These are phyloP conservation scores for Shinisaurus crocodilurus DNA, from an alignment of 2,113 vertebrate species.

Conservation along the genomic window DNA sequence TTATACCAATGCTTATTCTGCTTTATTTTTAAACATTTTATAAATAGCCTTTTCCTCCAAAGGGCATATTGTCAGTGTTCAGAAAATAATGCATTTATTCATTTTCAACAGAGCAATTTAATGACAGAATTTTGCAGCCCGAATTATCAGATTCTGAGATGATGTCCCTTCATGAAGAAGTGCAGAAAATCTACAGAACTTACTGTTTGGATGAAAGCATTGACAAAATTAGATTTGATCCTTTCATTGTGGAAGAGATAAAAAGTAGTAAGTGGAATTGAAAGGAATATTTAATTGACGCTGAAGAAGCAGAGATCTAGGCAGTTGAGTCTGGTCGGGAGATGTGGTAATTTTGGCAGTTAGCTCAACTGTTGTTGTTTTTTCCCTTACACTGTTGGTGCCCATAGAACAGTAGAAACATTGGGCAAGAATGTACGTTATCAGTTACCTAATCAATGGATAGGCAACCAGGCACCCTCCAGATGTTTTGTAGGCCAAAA, in stretches of 20 bases:
- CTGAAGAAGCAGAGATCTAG: neutral
- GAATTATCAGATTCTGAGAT: slow-evolving; percentile 90
- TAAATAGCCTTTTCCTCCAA: too few relatives aligned
- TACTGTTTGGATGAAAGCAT: slow-evolving; percentile 96
- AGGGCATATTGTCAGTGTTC: neutral
- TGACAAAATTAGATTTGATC: slow-evolving; percentile 95
- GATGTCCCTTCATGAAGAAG: slow-evolving; percentile 87
- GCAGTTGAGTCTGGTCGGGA: neutral
- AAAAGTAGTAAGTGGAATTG: slow-evolving; percentile 83
- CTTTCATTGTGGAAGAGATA: slow-evolving; percentile 92
- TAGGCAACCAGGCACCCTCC: too few relatives aligned
- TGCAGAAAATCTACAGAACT: slow-evolving; percentile 90
- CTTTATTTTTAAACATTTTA: neutral
- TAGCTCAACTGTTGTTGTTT: neutral
- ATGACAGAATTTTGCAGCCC: slow-evolving; percentile 91
- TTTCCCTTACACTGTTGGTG: neutral
- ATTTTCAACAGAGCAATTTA: slow-evolving; percentile 90
- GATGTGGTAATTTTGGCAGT: too few relatives aligned
- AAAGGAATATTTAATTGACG: neutral
- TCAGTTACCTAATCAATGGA: neutral
- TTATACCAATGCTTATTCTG: too few relatives aligned
- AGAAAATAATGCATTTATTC: slow-evolving; percentile 9
- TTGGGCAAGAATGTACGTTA: neutral
- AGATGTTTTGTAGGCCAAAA: too few relatives aligned
- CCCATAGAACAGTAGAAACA: neutral